Evolutionary conservation across 2,113 vertebrate genomes (phyloP).

Genomic region (Crotalus horridus): DNA sequence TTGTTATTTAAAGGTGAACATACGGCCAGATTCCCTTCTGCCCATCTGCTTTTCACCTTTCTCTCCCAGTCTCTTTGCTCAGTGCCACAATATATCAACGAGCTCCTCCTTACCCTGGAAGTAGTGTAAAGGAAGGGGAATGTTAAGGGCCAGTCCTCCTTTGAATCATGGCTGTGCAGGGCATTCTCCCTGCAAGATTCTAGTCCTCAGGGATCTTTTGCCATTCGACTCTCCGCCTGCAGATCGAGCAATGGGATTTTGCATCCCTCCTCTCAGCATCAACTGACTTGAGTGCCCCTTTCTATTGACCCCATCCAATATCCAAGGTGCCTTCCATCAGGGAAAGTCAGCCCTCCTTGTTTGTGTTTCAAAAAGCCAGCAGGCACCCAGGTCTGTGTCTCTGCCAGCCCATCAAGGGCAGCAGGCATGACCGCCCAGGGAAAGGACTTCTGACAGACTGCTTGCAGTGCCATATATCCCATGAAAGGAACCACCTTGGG

Average conservation of each 20-base stretch:
- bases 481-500: neutral
- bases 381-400: neutral
- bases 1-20: neutral
- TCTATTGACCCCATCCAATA: conserved; percentile 2
- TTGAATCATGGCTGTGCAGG: neutral
- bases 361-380: neutral
- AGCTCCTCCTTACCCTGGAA: neutral
- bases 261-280: neutral
- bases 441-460: conserved; percentile 14
- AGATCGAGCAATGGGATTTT: neutral
- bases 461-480: neutral
- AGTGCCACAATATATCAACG: neutral
- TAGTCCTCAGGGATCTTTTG: neutral
- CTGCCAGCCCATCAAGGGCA: conserved; percentile 21
- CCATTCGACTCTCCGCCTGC: neutral
- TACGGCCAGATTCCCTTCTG: neutral
- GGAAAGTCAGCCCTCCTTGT: neutral
- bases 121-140: neutral
- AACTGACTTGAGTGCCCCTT: neutral
- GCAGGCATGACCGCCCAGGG: conserved; percentile 3
- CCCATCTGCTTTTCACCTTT: neutral
- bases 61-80: neutral
- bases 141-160: too few relatives aligned
- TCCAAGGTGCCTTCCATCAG: conserved; percentile 8
- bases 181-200: neutral